These are phyloP conservation scores for Agriopis aurantiaria DNA, from an alignment of 2,888 invertebrate species.

Conservation along the genomic window DNA sequence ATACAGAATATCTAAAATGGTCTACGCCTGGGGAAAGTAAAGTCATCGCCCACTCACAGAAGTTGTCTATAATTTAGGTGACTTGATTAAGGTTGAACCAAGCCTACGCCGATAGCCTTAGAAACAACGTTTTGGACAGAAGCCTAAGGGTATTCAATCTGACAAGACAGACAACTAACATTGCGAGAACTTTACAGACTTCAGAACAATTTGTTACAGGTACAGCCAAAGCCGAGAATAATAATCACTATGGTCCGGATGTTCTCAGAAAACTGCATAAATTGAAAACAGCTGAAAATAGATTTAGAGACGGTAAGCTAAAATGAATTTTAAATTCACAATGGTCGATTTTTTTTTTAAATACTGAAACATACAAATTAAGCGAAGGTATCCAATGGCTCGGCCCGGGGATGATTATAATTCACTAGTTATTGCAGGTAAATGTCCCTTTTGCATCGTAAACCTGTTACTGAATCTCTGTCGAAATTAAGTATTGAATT, in stretches of 20 bases:
- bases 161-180: slow-evolving; percentile 15
- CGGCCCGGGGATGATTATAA: slow-evolving; percentile 42
- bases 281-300: no score
- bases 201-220: slow-evolving; percentile 10
- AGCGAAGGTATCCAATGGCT: slow-evolving; percentile 27
- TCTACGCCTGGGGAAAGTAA: neutral
- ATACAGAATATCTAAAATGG: neutral
- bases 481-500: slow-evolving; percentile 31
- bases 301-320: no score
- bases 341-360: neutral
- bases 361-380: slow-evolving; percentile 31
- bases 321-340: neutral
- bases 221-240: neutral
- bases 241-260: neutral
- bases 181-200: slow-evolving; percentile 3
- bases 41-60: neutral
- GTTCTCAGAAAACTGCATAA: no score
- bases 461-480: slow-evolving; percentile 37
- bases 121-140: slow-evolving; percentile 13
- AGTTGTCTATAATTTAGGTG: slow-evolving; percentile 3
- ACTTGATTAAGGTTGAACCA: slow-evolving; percentile 14
- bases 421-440: slow-evolving; percentile 44
- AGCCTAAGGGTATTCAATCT: slow-evolving; percentile 10
- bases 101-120: slow-evolving; percentile 29
- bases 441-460: slow-evolving; percentile 40